A percentile compares a stretch with the other conserved stretches of the same genome.
phyloP scores from a whole-genome alignment of 2,113 vertebrate genomes.

The Peromyscus maniculatus region DNA sequence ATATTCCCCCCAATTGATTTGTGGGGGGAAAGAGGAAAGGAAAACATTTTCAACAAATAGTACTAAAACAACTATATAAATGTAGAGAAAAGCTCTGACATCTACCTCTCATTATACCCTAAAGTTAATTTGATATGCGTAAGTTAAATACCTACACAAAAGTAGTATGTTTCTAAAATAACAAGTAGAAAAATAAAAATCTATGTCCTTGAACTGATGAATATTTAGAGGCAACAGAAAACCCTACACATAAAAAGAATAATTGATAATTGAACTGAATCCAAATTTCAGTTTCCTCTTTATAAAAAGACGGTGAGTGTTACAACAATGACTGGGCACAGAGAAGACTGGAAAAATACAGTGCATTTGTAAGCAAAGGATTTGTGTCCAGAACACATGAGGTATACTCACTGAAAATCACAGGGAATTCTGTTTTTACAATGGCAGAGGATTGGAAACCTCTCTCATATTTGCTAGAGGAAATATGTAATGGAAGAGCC shows the following conservation, averaged over 20 bases:
- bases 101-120: background rate
- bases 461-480: background rate
- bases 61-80: conserved; percentile 14
- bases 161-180: conserved; percentile 8
- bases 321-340: conserved; percentile 27
- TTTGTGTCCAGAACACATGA: conserved; percentile 21
- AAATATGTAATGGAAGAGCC: background rate
- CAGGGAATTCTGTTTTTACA: background rate
- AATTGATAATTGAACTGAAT: background rate
- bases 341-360: background rate
- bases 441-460: background rate
- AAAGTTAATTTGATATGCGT: conserved; percentile 19
- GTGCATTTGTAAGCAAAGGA: conserved; percentile 4
- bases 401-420: background rate
- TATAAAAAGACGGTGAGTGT: background rate
- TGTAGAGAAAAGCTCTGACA: background rate
- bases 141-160: background rate
- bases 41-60: conserved; percentile 43
- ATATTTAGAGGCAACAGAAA: background rate
- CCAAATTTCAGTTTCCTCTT: conserved; percentile 23
- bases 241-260: background rate
- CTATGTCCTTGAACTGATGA: background rate
- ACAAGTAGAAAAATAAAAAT: background rate
- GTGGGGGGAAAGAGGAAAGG: background rate
- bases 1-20: background rate